These are phyloP conservation scores for Scaptomyza reducta DNA, from an alignment of 2,888 invertebrate genomes.

Conservation along the genomic window DNA sequence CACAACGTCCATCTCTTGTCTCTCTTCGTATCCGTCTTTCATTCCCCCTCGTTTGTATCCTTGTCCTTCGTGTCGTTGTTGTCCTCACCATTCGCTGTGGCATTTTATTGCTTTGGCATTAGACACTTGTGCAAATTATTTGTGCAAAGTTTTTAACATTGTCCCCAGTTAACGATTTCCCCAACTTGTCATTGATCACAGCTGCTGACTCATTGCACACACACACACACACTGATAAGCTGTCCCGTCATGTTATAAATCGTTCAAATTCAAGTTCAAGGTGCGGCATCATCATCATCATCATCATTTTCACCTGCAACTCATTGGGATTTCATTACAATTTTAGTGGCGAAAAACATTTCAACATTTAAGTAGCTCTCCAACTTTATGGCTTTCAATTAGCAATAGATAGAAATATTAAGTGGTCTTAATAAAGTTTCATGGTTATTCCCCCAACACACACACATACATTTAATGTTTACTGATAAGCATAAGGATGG, in stretches of 20 bases:
- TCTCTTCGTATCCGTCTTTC: neutral
- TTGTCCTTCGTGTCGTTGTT: neutral
- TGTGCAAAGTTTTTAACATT: constrained; percentile 66
- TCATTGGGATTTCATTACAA: constrained; percentile 62
- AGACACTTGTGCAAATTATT: constrained; percentile 63
- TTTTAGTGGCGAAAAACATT: constrained; percentile 15
- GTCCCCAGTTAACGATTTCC: constrained; percentile 48
- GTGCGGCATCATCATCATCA: constrained; percentile 3
- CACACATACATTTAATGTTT: constrained; percentile 45
- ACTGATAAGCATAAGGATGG: constrained; percentile 55
- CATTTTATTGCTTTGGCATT: constrained; percentile 65
- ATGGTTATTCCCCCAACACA: neutral
- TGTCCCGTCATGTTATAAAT: neutral
- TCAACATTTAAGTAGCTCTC: constrained; percentile 5
- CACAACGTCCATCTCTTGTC: constrained; percentile 1
- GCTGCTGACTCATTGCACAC: constrained; percentile 40
- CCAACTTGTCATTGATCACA: constrained; percentile 62
- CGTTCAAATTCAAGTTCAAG: constrained; percentile 24
- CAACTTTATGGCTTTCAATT: constrained; percentile 29
- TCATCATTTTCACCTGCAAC: constrained; percentile 2
- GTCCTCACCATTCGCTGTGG: constrained; percentile 12
- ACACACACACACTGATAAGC: neutral
- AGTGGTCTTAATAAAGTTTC: too few relatives aligned
- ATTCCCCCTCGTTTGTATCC: neutral
- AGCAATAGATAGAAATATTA: neutral